Evolutionary conservation across 2,888 invertebrate species (phyloP), one percentile per base, ranked within the genome.

Genomic region (Osedax frankpressi): DNA sequence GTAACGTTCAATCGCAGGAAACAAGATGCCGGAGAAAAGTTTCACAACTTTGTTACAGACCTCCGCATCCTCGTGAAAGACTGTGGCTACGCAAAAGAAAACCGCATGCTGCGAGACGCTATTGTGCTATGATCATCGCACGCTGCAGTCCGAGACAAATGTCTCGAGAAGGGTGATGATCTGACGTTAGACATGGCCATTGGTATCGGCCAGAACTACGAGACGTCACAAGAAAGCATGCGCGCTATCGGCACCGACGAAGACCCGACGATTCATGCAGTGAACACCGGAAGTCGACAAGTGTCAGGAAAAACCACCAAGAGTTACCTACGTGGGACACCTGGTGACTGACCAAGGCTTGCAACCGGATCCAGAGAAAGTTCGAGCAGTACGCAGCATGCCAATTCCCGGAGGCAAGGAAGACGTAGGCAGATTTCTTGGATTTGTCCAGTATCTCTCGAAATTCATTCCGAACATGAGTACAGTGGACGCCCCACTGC

Each of bases 21-120:
- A 69, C 69, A 69, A 28, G 1, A 29, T 69, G 6, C 69, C 11
- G 28, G 29, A 28, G 69, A 69, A 28, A 0, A 69, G 29, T 69
- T 69, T 28, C 28, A 69, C 28, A 69, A 69, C 19, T 69, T 69
- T 69, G 28, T 69, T 6, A 69, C 69, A 1, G 69, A 69, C 29
- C 29, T 28, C 1, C 27, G 29, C 27, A 69, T 28, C 11, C 69
- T 69, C 3, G 28, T 69, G 25, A 68, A 27, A 27, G n/a, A 68
- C 26, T 11, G 14, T 68, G 68, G 68, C 3, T 3, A 68, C 68
- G 25, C 68, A 3, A 28, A 68, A 26, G 26, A 25, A 26, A 28
- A 68, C 68, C 25, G 68, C 1, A 68, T 68, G 68, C 29, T 69
- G 0, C 6, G 69, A 69, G 69, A 69, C 2, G 28, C 69, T 6